Conservation (phyloP, 2,888 invertebrate genomes). For the Apamea crenata region DNA sequence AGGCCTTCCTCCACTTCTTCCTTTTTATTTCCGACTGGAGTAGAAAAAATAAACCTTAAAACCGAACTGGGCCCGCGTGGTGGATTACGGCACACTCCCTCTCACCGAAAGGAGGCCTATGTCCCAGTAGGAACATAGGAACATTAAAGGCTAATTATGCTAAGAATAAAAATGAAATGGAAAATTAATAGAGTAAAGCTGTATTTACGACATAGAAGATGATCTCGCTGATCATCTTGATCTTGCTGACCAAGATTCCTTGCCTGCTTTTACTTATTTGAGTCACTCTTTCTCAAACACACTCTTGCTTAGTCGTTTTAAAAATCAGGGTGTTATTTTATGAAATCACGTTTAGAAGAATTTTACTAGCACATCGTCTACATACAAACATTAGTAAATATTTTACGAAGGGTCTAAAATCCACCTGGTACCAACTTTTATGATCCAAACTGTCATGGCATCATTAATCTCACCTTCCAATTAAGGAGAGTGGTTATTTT, state of each 20-base stretch:
- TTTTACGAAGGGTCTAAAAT: slow-evolving; percentile 3
- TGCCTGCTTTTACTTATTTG: not conserved
- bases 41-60: not conserved
- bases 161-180: not conserved
- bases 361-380: not conserved
- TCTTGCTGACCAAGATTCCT: not conserved
- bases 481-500: slow-evolving; percentile 54
- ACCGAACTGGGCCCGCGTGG: not conserved
- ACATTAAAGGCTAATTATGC: not conserved
- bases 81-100: not conserved
- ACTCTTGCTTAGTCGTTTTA: not conserved
- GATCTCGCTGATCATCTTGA: not conserved
- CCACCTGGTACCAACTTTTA: slow-evolving; percentile 4
- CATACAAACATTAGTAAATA: not conserved
- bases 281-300: not conserved
- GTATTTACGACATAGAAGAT: not conserved
- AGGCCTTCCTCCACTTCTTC: too few species aligned
- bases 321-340: not conserved
- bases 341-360: not conserved
- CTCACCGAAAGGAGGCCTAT: not conserved
- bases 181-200: not conserved
- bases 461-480: slow-evolving; percentile 48
- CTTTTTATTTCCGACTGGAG: not conserved
- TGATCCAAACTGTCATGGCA: slow-evolving; percentile 13
- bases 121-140: not conserved